Base-by-base conservation (phyloP, 2,888 invertebrate genomes). In the Ellobium chinense region DNA sequence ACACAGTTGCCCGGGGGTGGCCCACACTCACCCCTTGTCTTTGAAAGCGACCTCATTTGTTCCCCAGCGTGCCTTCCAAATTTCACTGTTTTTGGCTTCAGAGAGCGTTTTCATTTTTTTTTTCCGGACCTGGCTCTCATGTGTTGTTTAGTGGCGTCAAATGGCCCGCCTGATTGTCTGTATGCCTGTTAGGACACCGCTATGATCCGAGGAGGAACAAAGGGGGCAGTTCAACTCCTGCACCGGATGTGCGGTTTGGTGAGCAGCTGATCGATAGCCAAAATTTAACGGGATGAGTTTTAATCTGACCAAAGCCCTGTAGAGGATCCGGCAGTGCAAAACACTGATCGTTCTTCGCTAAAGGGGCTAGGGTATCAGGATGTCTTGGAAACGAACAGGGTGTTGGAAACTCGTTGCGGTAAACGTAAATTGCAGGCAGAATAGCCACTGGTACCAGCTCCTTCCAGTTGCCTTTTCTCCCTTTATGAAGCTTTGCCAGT, bases 41-140 rank as follows among this genome's bases (percentile, higher is more conserved):
- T 76, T 65, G 66, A 76, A 56, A 76, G 66, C 66, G 66, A 56
- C 76, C 76, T 76, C 46, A 76, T 76, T 76, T 76, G 76, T 76
- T 65, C 76, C 74, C 63, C 37, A 14, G 27, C 62, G 39, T 62
- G 72, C 56, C 72, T 72, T 36, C 60, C 18, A 9, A 46, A 46
- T 46, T 46, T 72, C 58, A 72, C 58, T 72, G 34, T 70, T 72
- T 72, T 37, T 60, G 21, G 27, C 72, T 60, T 36, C 2, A 1
- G 39, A 31, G n/a, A n/a, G n/a, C n/a, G n/a, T n/a, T n/a, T n/a
- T n/a, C n/a, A n/a, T n/a, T n/a, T 29, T n/a, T 31, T 74, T 62
- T 63, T 74, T 39, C 63, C 39, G 29, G 39, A 62, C 74, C 62
- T 39, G 7, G 29, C 63, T 29, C 36, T n/a, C 18, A n/a, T 46